phyloP scores from a whole-genome alignment of 1,140 invertebrate species.

The Anthonomus grandis region DNA sequence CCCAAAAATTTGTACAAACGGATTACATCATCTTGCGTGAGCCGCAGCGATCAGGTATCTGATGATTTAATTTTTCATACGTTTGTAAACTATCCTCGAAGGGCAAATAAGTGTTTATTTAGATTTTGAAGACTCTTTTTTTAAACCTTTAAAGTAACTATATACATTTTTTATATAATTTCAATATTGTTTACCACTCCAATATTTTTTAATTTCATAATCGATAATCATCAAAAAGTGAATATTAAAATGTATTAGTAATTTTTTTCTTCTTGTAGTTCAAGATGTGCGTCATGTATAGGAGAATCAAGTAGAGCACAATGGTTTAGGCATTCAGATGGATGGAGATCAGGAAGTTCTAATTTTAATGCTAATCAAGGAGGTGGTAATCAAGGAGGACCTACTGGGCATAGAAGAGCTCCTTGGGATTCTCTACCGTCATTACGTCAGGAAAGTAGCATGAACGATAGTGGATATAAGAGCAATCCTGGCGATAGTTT shows the following conservation, averaged over 20 bases:
- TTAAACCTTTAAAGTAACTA: too few relatives aligned
- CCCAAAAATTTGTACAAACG: too few relatives aligned
- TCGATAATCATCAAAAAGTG: neutral
- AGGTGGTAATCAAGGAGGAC: slow-evolving; percentile 52
- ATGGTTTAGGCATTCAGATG: slow-evolving; percentile 84
- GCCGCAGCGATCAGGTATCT: too few relatives aligned
- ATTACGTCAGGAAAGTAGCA: slow-evolving; percentile 73
- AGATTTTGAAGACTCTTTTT: too few relatives aligned
- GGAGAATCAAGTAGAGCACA: slow-evolving; percentile 78
- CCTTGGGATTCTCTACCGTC: slow-evolving; percentile 83
- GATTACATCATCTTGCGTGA: too few relatives aligned
- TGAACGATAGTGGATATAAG: slow-evolving; percentile 81
- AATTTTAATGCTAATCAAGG: slow-evolving; percentile 60
- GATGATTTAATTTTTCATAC: too few relatives aligned
- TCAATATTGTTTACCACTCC: too few relatives aligned
- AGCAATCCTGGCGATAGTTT: slow-evolving; percentile 80
- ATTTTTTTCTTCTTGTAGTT: slow-evolving; percentile 31
- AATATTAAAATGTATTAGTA: neutral
- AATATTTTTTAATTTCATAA: neutral
- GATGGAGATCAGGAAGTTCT: slow-evolving; percentile 77
- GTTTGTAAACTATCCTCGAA: too few relatives aligned
- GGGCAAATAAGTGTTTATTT: too few relatives aligned
- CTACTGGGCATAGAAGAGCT: slow-evolving; percentile 62
- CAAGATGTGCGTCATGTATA: slow-evolving; percentile 77
- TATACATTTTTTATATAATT: too few relatives aligned